Percentiles rank a stretch among this genome's conserved stretches.
Evolutionary conservation across 2,888 invertebrate genomes (phyloP).

Genomic region (Caenorhabditis becei): DNA sequence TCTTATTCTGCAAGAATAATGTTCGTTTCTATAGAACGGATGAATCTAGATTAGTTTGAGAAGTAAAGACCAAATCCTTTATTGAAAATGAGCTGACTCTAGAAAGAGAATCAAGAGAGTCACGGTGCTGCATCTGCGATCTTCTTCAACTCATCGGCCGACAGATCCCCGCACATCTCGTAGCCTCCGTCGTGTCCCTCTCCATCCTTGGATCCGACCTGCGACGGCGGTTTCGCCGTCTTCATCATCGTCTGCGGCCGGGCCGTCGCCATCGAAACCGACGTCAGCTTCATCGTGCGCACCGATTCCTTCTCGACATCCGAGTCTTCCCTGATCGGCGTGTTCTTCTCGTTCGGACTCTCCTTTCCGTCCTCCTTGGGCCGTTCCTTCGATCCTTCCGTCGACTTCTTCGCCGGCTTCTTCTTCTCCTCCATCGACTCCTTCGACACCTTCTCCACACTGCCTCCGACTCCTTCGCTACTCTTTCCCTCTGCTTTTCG

Average conservation of each 20-base stretch:
- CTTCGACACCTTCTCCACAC: conserved; percentile 2
- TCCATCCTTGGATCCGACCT: neutral
- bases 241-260: conserved; percentile 10
- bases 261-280: conserved; percentile 11
- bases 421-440: conserved; percentile 7
- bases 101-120: neutral
- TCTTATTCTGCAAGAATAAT: too few species aligned
- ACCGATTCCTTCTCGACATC: neutral
- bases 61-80: too few species aligned
- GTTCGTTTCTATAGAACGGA: too few species aligned
- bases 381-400: neutral
- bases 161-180: conserved; percentile 57
- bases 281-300: neutral
- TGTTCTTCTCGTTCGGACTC: too few species aligned
- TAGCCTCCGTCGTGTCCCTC: conserved; percentile 56
- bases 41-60: too few species aligned
- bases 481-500: neutral
- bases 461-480: neutral
- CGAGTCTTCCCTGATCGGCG: too few species aligned
- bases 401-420: conserved; percentile 3
- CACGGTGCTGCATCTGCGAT: conserved; percentile 42
- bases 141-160: conserved; percentile 58
- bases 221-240: conserved; percentile 13
- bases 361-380: neutral
- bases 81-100: too few species aligned